Evolutionary conservation across 2,888 invertebrate species (phyloP).

Genomic region (Hecatera dysodea): DNA sequence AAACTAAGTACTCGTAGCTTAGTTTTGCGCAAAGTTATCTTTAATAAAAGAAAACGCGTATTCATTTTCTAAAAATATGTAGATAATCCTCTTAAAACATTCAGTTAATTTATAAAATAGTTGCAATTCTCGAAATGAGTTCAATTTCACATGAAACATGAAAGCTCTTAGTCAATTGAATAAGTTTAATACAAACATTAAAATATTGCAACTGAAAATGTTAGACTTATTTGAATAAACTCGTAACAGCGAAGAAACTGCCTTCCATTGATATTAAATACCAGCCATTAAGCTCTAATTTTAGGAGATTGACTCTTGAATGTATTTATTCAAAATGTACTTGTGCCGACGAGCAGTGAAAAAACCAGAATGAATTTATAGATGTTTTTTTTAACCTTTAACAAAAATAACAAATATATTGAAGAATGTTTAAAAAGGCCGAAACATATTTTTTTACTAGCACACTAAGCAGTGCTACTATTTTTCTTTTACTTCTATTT

Average conservation of each 20-base stretch:
- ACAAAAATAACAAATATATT: no score
- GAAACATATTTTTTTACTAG: not conserved
- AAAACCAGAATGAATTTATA: slow-evolving; percentile 11
- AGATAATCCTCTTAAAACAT: slow-evolving; percentile 9
- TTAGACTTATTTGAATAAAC: slow-evolving; percentile 14
- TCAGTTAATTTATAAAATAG: slow-evolving; percentile 1
- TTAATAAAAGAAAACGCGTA: not conserved
- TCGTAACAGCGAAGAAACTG: slow-evolving; percentile 14
- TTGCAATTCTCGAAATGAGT: slow-evolving; percentile 13
- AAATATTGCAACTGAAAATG: slow-evolving; percentile 17
- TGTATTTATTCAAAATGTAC: slow-evolving; percentile 15
- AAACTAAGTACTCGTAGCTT: not conserved
- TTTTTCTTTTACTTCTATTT: no score
- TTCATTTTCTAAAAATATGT: not conserved
- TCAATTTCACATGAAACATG: slow-evolving; percentile 30
- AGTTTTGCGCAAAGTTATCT: not conserved
- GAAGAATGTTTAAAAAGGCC: not conserved
- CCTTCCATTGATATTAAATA: slow-evolving; percentile 39
- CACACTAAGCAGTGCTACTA: no score
- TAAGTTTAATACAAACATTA: slow-evolving; percentile 27
- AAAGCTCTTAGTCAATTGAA: slow-evolving; percentile 28
- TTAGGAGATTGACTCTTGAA: slow-evolving; percentile 14
- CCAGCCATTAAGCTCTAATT: slow-evolving; percentile 24
- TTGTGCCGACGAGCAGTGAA: not conserved
- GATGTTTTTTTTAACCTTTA: not conserved